These are phyloP conservation scores for Meiosimyza decipiens DNA, from an alignment of 2,888 invertebrate species.

Conservation along the genomic window DNA sequence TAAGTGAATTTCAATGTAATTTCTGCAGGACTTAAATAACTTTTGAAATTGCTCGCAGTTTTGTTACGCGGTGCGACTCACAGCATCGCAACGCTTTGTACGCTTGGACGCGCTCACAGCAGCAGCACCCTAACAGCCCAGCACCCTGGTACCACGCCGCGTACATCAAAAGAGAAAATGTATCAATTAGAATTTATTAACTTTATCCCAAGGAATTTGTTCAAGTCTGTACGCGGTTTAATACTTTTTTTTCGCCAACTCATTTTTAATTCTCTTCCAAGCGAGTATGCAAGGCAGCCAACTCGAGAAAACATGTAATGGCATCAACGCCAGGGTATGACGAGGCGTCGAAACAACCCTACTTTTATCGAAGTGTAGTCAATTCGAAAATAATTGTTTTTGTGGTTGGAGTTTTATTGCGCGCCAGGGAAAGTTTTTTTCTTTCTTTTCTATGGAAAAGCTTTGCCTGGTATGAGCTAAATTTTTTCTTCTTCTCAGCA, in stretches of 20 bases:
- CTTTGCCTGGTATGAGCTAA: too few relatives aligned
- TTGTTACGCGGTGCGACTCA: neutral
- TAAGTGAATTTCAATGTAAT: constrained; percentile 42
- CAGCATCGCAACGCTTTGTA: neutral
- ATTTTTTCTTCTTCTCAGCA: neutral
- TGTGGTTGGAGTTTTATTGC: constrained; percentile 31
- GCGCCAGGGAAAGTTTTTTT: neutral
- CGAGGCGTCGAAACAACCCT: neutral
- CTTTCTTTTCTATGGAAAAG: neutral
- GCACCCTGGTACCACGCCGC: neutral
- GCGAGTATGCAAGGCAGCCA: neutral
- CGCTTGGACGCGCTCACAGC: constrained; percentile 11
- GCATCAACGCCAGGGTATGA: too few relatives aligned
- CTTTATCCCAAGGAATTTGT: constrained; percentile 33
- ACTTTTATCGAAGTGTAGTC: constrained; percentile 37
- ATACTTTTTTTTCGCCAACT: constrained; percentile 1
- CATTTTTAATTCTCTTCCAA: neutral
- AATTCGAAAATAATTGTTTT: constrained; percentile 46
- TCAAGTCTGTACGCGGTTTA: constrained; percentile 16
- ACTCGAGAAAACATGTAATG: too few relatives aligned
- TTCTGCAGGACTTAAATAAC: constrained; percentile 23
- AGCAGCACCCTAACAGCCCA: neutral
- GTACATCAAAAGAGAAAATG: constrained; percentile 23
- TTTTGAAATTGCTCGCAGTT: neutral
- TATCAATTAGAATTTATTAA: constrained; percentile 43